Evolutionary conservation across 2,113 vertebrate genomes (phyloP).

Genomic region (Leptocoma aspasia): DNA sequence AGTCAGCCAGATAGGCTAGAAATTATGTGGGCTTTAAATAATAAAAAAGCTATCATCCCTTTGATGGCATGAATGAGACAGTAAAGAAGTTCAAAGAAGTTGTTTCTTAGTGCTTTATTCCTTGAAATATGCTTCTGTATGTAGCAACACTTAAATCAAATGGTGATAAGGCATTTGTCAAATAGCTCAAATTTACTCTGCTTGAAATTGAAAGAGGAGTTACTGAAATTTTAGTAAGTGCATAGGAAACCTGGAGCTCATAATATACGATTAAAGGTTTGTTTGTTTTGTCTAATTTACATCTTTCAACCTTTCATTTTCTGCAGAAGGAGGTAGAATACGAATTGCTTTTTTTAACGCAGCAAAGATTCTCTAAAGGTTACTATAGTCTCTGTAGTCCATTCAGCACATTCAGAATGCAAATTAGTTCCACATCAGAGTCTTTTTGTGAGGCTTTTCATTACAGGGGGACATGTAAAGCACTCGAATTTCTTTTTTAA

Average conservation of each 20-base stretch:
- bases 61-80: background rate
- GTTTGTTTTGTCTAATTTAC: slow-evolving; percentile 32
- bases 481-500: background rate
- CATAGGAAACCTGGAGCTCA: background rate
- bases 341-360: background rate
- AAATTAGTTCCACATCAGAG: slow-evolving; percentile 31
- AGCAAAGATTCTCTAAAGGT: slow-evolving; percentile 37
- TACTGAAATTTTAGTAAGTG: background rate
- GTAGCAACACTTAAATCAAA: background rate
- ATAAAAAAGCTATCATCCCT: background rate
- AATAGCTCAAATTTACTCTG: background rate
- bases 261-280: background rate
- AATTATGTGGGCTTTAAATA: background rate
- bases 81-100: background rate
- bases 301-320: slow-evolving; percentile 34
- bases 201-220: background rate
- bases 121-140: background rate
- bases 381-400: slow-evolving; percentile 9
- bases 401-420: slow-evolving; percentile 21
- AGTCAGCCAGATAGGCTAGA: background rate
- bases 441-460: slow-evolving; percentile 8
- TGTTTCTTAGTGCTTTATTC: background rate
- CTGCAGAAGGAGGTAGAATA: background rate
- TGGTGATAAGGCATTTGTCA: background rate
- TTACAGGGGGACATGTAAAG: slow-evolving; percentile 1